Conservation (phyloP, 2,113 vertebrate species). For the Sorex araneus region DNA sequence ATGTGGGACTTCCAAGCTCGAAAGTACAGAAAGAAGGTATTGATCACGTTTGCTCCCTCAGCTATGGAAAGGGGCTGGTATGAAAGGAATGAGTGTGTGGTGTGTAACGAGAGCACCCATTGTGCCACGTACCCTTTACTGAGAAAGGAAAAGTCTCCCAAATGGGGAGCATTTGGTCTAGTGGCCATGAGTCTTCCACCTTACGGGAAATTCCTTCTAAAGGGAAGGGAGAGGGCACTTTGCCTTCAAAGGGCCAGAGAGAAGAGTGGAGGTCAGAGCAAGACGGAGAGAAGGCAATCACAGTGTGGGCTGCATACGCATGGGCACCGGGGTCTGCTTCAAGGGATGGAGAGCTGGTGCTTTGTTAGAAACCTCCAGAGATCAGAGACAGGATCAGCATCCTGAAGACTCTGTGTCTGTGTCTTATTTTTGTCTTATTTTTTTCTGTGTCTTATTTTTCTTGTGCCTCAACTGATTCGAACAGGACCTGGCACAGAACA, state of each 20-base stretch:
- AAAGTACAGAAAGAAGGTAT: neutral
- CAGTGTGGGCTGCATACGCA: neutral
- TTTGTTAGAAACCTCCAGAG: neutral
- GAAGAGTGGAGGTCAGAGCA: neutral
- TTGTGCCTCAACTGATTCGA: neutral
- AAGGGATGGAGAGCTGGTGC: neutral
- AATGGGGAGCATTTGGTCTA: neutral
- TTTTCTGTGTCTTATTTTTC: conserved; percentile 16
- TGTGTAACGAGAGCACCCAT: neutral
- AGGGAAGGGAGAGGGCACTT: neutral
- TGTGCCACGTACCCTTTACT: neutral
- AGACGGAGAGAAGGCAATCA: neutral
- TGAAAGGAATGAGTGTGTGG: neutral
- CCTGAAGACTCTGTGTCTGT: neutral
- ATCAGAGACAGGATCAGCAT: conserved; percentile 13
- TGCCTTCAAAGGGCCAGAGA: neutral
- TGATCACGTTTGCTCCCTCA: neutral
- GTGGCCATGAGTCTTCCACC: neutral
- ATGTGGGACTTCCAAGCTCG: neutral
- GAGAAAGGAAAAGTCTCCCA: neutral
- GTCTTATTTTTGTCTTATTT: conserved; percentile 25
- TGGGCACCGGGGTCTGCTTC: neutral
- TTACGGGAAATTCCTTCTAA: neutral
- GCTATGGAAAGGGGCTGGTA: neutral
- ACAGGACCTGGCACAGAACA: neutral